Evolutionary conservation across 1,140 invertebrate species (phyloP).

Genomic region (Pararge aegeria): DNA sequence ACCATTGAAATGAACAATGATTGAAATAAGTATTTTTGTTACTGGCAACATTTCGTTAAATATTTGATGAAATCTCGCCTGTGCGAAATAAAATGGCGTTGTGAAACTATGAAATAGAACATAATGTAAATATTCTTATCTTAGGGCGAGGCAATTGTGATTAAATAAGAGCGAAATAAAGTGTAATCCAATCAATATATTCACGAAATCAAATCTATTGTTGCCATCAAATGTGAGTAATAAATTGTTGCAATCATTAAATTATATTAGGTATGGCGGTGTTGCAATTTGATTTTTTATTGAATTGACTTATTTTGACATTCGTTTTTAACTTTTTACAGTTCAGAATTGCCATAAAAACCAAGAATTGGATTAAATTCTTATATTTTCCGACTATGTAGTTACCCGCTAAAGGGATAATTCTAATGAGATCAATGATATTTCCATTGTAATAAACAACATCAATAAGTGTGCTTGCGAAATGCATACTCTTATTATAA

Average conservation of each 20-base stretch:
- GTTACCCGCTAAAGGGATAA: too few species aligned
- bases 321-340: neutral
- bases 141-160: too few species aligned
- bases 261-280: slow-evolving; percentile 40
- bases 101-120: neutral
- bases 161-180: too few species aligned
- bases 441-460: too few species aligned
- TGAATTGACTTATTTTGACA: neutral
- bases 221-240: slow-evolving; percentile 65
- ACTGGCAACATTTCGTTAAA: slow-evolving; percentile 26
- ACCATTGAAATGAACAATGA: neutral
- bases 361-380: too few species aligned
- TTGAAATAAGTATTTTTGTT: neutral
- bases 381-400: too few species aligned
- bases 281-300: slow-evolving; percentile 50
- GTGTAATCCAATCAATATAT: neutral
- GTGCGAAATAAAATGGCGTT: slow-evolving; percentile 31
- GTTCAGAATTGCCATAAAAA: too few species aligned
- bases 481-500: too few species aligned
- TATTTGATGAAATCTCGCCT: slow-evolving; percentile 26
- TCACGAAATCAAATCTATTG: slow-evolving; percentile 38
- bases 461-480: too few species aligned
- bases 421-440: too few species aligned
- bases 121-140: neutral
- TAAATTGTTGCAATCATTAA: slow-evolving; percentile 72